Evolutionary conservation across 2,113 vertebrate genomes (phyloP).

Genomic region (Ceyx margarethae): DNA sequence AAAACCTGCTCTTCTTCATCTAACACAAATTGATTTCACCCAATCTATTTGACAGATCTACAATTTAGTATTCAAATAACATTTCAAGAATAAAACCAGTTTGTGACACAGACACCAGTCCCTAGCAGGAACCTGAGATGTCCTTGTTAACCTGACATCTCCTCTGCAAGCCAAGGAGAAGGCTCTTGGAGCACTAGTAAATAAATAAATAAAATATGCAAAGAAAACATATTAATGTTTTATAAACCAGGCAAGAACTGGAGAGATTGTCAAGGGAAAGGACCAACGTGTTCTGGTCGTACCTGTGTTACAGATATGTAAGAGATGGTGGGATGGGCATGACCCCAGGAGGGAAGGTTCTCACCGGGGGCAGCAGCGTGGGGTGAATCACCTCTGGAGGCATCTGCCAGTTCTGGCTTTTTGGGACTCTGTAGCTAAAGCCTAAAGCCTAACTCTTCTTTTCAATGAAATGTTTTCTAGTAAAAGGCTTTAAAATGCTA

Average conservation of each 20-base stretch:
- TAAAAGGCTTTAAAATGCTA: neutral
- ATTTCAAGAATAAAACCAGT: neutral
- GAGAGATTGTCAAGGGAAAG: neutral
- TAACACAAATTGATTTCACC: constrained; percentile 4
- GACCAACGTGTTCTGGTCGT: accelerated
- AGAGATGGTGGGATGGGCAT: accelerated
- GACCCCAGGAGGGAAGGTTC: neutral
- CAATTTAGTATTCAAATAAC: neutral
- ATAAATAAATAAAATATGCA: too few species aligned
- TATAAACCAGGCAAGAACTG: neutral
- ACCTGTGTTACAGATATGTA: accelerated
- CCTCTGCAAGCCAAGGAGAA: neutral
- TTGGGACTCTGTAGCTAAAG: neutral
- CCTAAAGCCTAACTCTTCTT: accelerated
- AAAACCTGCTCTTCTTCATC: neutral
- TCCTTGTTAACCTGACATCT: neutral
- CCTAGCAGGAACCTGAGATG: neutral
- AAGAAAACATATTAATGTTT: too few species aligned
- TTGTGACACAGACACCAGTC: neutral
- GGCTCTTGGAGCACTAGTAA: neutral
- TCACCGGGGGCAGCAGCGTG: neutral
- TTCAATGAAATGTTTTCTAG: neutral
- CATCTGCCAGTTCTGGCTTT: neutral
- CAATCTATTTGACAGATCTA: neutral
- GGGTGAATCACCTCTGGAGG: neutral